Evolutionary conservation across 2,113 vertebrate genomes (phyloP).

Genomic region (Apaloderma vittatum): DNA sequence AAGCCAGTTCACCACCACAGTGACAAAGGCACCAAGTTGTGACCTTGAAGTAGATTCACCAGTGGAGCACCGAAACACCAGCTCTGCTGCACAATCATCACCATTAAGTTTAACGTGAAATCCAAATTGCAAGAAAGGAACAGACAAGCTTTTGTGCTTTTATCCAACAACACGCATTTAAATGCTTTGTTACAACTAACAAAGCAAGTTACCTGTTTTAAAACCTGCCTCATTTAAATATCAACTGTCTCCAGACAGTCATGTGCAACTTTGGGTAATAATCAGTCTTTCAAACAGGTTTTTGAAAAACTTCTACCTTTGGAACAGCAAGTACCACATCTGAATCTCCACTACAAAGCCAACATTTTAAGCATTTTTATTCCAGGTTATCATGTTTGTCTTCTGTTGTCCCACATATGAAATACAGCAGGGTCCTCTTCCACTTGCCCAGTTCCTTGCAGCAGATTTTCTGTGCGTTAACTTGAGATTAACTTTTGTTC

Average conservation of each 20-base stretch:
- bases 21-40: not conserved
- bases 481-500: not conserved
- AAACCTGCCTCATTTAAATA: not conserved
- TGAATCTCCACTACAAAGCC: not conserved
- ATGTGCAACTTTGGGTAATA: not conserved
- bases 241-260: not conserved
- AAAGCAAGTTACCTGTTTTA: not conserved
- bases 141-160: not conserved
- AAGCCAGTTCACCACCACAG: not conserved
- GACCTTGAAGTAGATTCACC: not conserved
- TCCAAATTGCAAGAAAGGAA: not conserved
- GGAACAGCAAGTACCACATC: not conserved
- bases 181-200: not conserved
- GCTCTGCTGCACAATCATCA: not conserved
- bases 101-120: not conserved
- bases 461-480: not conserved
- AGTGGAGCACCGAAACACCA: not conserved
- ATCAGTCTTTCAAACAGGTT: not conserved
- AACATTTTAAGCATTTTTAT: not conserved
- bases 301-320: not conserved
- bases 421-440: not conserved
- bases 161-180: not conserved
- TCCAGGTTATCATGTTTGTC: not conserved
- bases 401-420: not conserved
- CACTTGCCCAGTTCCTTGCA: not conserved